Conservation (phyloP, 2,888 invertebrate species). For the Saturnia pavonia region DNA sequence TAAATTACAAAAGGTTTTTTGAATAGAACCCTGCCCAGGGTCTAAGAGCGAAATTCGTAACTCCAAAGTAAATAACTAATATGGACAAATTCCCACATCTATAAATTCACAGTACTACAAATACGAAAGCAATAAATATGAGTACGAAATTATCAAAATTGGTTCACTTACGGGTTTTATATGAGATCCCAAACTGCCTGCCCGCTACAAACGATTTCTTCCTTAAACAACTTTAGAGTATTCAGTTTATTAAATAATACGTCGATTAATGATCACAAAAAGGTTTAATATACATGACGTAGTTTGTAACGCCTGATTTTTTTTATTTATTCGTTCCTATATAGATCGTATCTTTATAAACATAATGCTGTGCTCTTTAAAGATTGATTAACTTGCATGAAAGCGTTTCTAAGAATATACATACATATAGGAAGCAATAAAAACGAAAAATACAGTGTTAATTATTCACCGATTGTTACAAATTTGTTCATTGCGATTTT, state of each 20-base stretch:
- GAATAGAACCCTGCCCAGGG: not conserved
- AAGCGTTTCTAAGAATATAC: not conserved
- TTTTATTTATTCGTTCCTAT: not conserved
- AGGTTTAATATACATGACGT: not conserved
- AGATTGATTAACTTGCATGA: not conserved
- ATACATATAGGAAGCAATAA: not conserved
- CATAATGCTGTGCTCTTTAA: not conserved
- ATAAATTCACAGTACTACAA: not conserved
- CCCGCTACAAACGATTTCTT: slow-evolving; percentile 8
- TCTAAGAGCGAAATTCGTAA: not conserved
- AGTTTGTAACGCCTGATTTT: not conserved
- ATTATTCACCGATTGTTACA: not conserved
- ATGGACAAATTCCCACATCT: not conserved
- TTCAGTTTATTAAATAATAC: not conserved
- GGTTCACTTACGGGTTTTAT: slow-evolving; percentile 10
- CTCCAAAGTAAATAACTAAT: not conserved
- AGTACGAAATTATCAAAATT: slow-evolving; percentile 5
- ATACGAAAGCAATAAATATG: not conserved
- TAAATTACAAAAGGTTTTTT: not conserved
- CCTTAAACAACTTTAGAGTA: slow-evolving; percentile 12
- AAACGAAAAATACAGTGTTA: not conserved
- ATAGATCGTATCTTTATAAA: not conserved
- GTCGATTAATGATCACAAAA: not conserved
- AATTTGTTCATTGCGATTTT: not conserved
- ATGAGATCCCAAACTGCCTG: not conserved